A percentile compares a stretch with the other conserved stretches of the same genome.
Conservation (phyloP, 2,888 invertebrate genomes). For the Myathropa florea region DNA sequence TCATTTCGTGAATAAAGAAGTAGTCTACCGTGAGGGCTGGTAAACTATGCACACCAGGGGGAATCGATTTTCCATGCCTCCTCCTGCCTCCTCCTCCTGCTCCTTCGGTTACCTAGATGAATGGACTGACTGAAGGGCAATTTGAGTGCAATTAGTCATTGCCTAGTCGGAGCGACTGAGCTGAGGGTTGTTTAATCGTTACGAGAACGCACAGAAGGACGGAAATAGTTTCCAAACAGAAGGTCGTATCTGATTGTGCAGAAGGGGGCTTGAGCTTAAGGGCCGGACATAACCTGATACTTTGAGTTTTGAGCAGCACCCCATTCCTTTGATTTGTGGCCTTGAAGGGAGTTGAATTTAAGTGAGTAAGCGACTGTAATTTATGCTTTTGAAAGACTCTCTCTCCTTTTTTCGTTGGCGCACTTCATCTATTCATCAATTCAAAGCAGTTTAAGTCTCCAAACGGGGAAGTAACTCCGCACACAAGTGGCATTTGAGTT, state of each 20-base stretch:
- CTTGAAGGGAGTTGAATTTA: neutral
- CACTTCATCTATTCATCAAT: no score
- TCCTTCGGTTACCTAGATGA: neutral
- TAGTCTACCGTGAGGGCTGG: neutral
- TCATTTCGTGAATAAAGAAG: slow-evolving; percentile 40
- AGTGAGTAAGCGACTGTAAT: no score
- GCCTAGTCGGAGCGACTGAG: neutral
- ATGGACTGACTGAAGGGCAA: slow-evolving; percentile 41
- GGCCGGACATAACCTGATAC: neutral
- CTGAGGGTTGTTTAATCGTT: neutral
- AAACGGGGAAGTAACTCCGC: no score
- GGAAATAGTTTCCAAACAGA: neutral
- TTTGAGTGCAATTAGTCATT: slow-evolving; percentile 54
- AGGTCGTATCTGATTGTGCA: neutral
- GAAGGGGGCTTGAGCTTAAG: neutral
- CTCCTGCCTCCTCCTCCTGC: neutral
- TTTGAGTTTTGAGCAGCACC: neutral
- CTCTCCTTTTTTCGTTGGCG: no score
- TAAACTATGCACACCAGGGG: neutral
- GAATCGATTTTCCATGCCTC: slow-evolving; percentile 13
- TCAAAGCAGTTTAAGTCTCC: no score
- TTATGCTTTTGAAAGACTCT: neutral
- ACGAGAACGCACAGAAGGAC: neutral
- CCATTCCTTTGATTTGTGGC: neutral
- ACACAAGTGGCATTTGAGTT: no score